Percentiles rank a stretch among this genome's conserved stretches.
Conservation (phyloP, 2,888 invertebrate species). For the Drosophila multiciliata region DNA sequence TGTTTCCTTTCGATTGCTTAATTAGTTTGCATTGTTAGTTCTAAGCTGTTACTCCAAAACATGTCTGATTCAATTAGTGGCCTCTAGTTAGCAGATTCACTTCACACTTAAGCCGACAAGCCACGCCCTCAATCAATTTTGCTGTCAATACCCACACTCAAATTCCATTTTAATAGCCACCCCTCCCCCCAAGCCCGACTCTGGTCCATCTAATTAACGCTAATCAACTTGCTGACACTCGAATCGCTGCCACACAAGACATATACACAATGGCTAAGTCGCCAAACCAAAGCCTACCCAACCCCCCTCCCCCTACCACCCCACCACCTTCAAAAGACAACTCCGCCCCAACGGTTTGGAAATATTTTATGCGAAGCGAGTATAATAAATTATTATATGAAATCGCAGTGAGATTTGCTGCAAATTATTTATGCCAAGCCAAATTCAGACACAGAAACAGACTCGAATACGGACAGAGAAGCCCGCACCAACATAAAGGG, state of each 20-base stretch:
- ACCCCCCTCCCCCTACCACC: too few relatives aligned
- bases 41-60: not conserved
- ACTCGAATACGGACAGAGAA: not conserved
- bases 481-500: not conserved
- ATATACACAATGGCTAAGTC: slow-evolving; percentile 33
- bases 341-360: slow-evolving; percentile 15
- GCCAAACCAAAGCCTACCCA: slow-evolving; percentile 10
- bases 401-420: slow-evolving; percentile 65
- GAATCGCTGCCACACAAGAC: slow-evolving; percentile 34
- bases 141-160: slow-evolving; percentile 31
- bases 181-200: slow-evolving; percentile 6
- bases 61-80: slow-evolving; percentile 7
- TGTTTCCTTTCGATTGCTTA: not conserved
- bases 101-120: slow-evolving; percentile 44
- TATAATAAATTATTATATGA: slow-evolving; percentile 67
- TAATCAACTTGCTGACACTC: slow-evolving; percentile 69
- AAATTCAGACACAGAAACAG: slow-evolving; percentile 24
- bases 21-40: not conserved
- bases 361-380: slow-evolving; percentile 41
- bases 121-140: slow-evolving; percentile 52
- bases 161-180: slow-evolving; percentile 49
- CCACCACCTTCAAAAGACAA: too few relatives aligned
- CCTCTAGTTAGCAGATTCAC: slow-evolving; percentile 12
- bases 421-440: slow-evolving; percentile 67
- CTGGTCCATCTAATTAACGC: slow-evolving; percentile 63